phyloP scores from a whole-genome alignment of 2,888 invertebrate genomes.

The Melangyna quadrimaculata region DNA sequence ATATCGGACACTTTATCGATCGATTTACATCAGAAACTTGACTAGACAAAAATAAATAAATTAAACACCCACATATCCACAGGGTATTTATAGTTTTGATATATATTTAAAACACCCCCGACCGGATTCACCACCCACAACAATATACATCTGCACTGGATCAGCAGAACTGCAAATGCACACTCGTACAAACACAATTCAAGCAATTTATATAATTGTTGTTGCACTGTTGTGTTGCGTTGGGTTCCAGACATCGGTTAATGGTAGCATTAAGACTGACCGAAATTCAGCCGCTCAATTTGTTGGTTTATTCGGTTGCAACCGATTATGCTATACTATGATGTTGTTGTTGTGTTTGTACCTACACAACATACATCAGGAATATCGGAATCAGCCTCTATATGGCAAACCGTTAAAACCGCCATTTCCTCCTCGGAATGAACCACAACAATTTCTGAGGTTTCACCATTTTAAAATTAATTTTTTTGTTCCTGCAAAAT shows the following conservation, averaged over 20 bases:
- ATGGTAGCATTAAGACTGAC: slow-evolving; percentile 61
- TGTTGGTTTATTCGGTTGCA: slow-evolving; percentile 61
- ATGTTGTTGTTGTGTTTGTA: slow-evolving; percentile 12
- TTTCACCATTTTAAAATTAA: slow-evolving; percentile 51
- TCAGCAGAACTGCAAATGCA: neutral
- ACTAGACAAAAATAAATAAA: slow-evolving; percentile 17
- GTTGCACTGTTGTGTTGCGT: neutral
- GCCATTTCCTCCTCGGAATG: slow-evolving; percentile 52
- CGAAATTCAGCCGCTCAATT: slow-evolving; percentile 66
- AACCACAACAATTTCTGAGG: slow-evolving; percentile 60
- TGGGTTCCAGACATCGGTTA: slow-evolving; percentile 31
- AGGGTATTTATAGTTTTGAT: neutral
- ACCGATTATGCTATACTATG: slow-evolving; percentile 16
- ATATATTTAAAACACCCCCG: neutral
- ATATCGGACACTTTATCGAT: slow-evolving; percentile 49
- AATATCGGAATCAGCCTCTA: neutral
- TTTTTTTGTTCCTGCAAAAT: slow-evolving; percentile 6
- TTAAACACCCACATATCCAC: neutral
- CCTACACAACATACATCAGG: too few species aligned
- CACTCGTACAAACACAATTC: neutral
- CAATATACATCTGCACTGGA: neutral
- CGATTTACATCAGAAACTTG: slow-evolving; percentile 11
- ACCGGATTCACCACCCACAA: neutral
- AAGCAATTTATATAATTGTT: slow-evolving; percentile 12
- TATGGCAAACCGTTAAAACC: slow-evolving; percentile 36